Evolutionary conservation across 2,797 vertebrate species (phyloP).

Genomic region (Cirrhinus molitorella): DNA sequence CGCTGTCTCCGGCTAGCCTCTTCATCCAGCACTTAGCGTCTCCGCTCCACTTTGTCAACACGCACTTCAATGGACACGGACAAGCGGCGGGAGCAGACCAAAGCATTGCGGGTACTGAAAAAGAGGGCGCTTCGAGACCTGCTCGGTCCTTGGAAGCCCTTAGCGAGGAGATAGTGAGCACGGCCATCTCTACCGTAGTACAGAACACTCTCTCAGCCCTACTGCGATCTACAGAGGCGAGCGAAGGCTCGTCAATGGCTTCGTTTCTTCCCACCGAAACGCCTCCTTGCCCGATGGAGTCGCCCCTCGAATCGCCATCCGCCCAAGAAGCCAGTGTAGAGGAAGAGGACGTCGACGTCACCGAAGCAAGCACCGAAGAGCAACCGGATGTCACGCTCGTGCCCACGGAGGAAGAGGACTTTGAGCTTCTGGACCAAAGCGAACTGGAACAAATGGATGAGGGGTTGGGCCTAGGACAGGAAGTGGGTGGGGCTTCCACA

Average conservation of each 20-base stretch:
- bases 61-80: conserved; percentile 92
- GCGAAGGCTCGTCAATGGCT: conserved; percentile 77
- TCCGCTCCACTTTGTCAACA: conserved; percentile 97
- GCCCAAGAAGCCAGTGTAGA: conserved; percentile 58
- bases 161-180: conserved; percentile 90
- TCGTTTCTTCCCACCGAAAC: conserved; percentile 75
- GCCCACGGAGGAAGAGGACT: conserved; percentile 90
- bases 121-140: conserved; percentile 43
- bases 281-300: conserved; percentile 65
- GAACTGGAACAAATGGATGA: conserved; percentile 94
- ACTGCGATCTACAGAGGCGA: conserved; percentile 81
- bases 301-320: conserved; percentile 63
- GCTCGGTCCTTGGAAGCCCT: conserved; percentile 83
- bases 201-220: conserved; percentile 89
- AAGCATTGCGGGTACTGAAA: conserved; percentile 30
- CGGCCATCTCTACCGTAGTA: conserved; percentile 86
- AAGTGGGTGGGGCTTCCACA: conserved; percentile 59
- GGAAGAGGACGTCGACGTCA: conserved; percentile 58
- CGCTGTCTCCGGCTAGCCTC: conserved; percentile 75
- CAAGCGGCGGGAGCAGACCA: conserved; percentile 64
- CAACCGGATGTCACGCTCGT: conserved; percentile 71
- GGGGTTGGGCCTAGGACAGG: conserved; percentile 81
- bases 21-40: conserved; percentile 86
- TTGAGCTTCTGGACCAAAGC: conserved; percentile 98
- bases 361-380: conserved; percentile 64